phyloP scores from a whole-genome alignment of 2,888 invertebrate species.

The Eremobia ochroleuca region DNA sequence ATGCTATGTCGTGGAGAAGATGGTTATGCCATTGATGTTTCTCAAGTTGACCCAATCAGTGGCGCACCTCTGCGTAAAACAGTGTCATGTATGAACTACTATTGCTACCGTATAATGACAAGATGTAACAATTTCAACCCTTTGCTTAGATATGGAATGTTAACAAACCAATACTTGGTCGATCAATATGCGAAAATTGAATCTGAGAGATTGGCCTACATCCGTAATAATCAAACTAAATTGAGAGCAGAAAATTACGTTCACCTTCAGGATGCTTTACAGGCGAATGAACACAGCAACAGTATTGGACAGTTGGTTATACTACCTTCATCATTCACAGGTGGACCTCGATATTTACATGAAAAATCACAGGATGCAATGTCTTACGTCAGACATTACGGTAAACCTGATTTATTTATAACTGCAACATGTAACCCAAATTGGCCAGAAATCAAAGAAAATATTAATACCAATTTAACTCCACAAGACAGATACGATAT shows the following conservation, averaged over 20 bases:
- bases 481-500: background rate
- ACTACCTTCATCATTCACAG: conserved; percentile 7
- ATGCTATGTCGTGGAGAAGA: no score
- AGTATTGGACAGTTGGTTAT: background rate
- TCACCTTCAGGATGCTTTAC: background rate
- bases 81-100: background rate
- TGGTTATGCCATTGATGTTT: no score
- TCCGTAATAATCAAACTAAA: background rate
- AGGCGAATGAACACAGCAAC: background rate
- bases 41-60: no score
- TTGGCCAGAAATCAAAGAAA: background rate
- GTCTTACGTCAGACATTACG: background rate
- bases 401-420: no score
- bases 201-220: background rate
- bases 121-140: no score
- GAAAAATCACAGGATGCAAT: background rate
- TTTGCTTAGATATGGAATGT: no score
- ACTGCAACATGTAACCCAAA: background rate
- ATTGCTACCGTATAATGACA: background rate
- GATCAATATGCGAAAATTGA: no score
- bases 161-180: no score
- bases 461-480: background rate
- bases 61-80: background rate
- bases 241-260: background rate
- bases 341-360: background rate